Percentiles rank a stretch among this genome's conserved stretches.
These are phyloP conservation scores for Oxytorus armatus DNA, from an alignment of 2,888 invertebrate genomes.

Conservation along the genomic window DNA sequence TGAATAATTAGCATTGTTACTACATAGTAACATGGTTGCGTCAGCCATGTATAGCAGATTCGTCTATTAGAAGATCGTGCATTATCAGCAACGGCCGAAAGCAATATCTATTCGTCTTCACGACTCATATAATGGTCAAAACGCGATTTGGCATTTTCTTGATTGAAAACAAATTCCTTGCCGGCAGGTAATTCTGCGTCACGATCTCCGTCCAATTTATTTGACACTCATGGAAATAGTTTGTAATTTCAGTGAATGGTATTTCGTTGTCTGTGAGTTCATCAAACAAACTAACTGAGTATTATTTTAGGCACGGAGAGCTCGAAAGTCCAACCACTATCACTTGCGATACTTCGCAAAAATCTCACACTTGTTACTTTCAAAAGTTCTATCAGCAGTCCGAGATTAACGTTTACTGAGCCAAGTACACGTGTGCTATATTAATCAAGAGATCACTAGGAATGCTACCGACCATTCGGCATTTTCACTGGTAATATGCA, in stretches of 20 bases:
- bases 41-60: not conserved
- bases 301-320: not conserved
- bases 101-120: not conserved
- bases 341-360: constrained; percentile 17
- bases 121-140: not conserved
- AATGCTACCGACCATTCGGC: not conserved
- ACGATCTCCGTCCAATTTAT: not conserved
- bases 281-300: constrained; percentile 8
- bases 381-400: constrained; percentile 21
- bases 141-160: not conserved
- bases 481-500: constrained; percentile 40
- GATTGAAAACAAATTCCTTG: constrained; percentile 4
- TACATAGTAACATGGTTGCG: constrained; percentile 4
- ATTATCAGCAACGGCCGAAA: not conserved
- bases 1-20: constrained; percentile 52
- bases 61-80: constrained; percentile 20
- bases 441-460: constrained; percentile 53
- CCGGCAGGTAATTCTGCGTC: not conserved
- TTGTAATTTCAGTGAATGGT: constrained; percentile 14
- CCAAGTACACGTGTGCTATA: constrained; percentile 36
- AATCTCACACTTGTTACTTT: constrained; percentile 19
- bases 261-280: constrained; percentile 6
- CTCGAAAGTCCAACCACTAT: not conserved
- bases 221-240: constrained; percentile 5
- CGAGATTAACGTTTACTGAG: constrained; percentile 50